These are phyloP conservation scores for Bursaphelenchus mucronatus DNA, from an alignment of 1,140 invertebrate genomes.

Conservation along the genomic window DNA sequence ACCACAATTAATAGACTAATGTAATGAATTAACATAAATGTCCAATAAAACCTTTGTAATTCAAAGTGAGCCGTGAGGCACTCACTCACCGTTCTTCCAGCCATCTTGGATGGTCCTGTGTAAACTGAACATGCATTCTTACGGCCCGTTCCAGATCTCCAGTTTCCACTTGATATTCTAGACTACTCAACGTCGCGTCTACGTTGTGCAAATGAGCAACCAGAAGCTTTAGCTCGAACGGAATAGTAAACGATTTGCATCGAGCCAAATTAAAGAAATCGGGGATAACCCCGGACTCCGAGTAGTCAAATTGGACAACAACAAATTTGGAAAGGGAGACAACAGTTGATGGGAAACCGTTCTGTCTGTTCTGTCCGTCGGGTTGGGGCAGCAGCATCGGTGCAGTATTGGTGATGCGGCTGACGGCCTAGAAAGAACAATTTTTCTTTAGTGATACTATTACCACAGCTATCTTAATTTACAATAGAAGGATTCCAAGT, in stretches of 20 bases:
- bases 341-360: not conserved
- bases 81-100: constrained; percentile 17
- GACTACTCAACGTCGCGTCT: constrained; percentile 9
- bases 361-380: not conserved
- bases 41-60: no score
- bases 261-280: constrained; percentile 34
- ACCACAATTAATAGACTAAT: no score
- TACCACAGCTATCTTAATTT: not conserved
- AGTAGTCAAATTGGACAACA: constrained; percentile 36
- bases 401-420: not conserved
- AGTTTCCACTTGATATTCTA: constrained; percentile 27
- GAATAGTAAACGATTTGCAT: constrained; percentile 26
- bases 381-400: not conserved
- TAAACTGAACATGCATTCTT: constrained; percentile 2
- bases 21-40: no score
- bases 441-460: not conserved
- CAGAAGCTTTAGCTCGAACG: constrained; percentile 26
- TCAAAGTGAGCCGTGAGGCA: no score
- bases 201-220: constrained; percentile 35
- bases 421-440: not conserved
- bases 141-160: constrained; percentile 16
- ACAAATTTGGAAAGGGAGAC: constrained; percentile 18
- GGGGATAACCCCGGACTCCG: constrained; percentile 24
- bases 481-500: no score
- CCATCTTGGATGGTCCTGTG: constrained; percentile 27